These are phyloP conservation scores for Albula glossodonta DNA, from an alignment of 2,113 vertebrate species.

Conservation along the genomic window DNA sequence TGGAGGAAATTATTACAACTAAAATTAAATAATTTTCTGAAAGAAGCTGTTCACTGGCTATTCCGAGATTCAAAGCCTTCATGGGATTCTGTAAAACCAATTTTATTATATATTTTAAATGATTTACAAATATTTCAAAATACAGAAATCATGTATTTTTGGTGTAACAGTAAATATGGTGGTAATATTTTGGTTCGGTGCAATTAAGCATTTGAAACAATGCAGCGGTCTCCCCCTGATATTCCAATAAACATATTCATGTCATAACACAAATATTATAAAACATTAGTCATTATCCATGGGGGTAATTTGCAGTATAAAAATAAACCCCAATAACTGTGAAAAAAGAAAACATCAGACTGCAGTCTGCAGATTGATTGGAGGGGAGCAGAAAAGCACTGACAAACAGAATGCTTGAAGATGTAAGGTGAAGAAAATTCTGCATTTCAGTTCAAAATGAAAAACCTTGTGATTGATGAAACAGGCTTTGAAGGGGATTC, in stretches of 20 bases:
- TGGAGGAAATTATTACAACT: not conserved
- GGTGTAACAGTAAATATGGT: not conserved
- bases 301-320: too few species aligned
- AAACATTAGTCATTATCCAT: too few species aligned
- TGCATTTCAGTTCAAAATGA: not conserved
- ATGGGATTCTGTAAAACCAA: not conserved
- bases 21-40: not conserved
- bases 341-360: not conserved
- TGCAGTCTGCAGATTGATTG: not conserved
- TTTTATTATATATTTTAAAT: not conserved
- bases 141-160: not conserved
- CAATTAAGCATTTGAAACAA: not conserved
- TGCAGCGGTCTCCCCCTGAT: not conserved
- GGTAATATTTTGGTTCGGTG: not conserved
- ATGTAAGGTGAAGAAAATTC: not conserved
- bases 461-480: constrained; percentile 1
- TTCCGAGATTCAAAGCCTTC: not conserved
- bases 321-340: not conserved
- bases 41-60: not conserved
- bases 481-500: not conserved
- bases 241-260: not conserved
- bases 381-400: too few species aligned
- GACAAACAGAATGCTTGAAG: not conserved
- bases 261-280: not conserved
- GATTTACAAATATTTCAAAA: not conserved